Conservation (phyloP, 2,113 vertebrate genomes). For the Calyptomena viridis region DNA sequence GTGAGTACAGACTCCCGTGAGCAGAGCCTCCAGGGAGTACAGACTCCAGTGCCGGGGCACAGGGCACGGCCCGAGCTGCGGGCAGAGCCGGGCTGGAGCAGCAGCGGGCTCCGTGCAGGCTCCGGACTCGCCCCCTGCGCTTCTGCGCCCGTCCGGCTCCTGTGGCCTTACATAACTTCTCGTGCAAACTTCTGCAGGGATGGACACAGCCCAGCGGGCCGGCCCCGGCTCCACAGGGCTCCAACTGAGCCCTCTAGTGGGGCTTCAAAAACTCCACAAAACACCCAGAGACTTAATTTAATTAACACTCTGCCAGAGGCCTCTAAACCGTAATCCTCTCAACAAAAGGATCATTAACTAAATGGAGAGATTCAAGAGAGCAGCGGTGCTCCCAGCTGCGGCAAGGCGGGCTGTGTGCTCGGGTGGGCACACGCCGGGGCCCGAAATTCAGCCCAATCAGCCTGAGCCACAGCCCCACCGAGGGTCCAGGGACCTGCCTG, state of each 20-base stretch:
- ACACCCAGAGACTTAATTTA: conserved; percentile 32
- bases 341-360: conserved; percentile 47
- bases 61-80: fast-evolving
- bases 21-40: fast-evolving
- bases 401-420: not conserved
- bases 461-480: fast-evolving
- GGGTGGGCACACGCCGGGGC: not conserved
- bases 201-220: not conserved
- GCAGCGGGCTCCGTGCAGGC: fast-evolving
- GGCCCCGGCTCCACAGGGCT: not conserved
- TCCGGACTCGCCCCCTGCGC: fast-evolving
- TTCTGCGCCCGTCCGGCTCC: not conserved
- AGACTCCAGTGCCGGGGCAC: not conserved
- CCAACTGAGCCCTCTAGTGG: conserved; percentile 47
- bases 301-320: conserved; percentile 44
- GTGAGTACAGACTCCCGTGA: fast-evolving
- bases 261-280: not conserved
- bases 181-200: not conserved
- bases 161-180: not conserved
- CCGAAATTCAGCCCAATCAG: not conserved
- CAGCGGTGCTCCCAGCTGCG: not conserved
- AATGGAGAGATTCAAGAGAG: conserved; percentile 16
- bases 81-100: not conserved
- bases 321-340: conserved; percentile 45
- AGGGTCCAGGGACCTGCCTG: not conserved